A percentile compares a stretch with the other conserved stretches of the same genome.
Conservation (phyloP, 2,888 invertebrate genomes). For the Muschampia staudingeri region DNA sequence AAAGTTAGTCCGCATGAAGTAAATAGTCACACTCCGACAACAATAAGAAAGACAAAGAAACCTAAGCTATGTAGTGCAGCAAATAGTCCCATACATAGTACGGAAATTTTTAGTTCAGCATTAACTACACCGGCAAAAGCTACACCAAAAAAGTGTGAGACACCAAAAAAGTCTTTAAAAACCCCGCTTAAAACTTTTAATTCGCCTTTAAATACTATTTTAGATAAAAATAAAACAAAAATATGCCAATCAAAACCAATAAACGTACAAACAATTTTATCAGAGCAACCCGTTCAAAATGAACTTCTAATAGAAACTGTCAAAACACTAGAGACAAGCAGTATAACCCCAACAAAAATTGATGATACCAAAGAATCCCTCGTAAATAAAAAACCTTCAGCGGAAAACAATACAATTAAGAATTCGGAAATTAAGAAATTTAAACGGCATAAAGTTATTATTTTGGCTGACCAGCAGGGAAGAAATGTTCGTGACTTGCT, state of each 20-base stretch:
- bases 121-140: neutral
- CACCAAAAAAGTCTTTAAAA: neutral
- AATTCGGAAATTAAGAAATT: neutral
- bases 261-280: no score
- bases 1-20: neutral
- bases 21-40: neutral
- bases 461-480: neutral
- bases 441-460: neutral
- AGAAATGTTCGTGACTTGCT: neutral
- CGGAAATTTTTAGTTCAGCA: neutral
- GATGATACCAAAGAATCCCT: no score
- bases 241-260: no score
- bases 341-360: no score
- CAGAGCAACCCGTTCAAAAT: no score
- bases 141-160: neutral
- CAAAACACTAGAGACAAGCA: no score
- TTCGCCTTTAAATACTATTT: no score
- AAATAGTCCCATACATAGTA: neutral
- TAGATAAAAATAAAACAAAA: no score
- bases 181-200: neutral
- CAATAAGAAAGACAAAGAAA: neutral
- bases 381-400: neutral
- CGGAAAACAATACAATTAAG: neutral
- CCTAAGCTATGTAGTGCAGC: neutral
- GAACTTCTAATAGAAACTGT: no score